Percentiles rank a stretch among this genome's conserved stretches.
Conservation (phyloP, 2,797 vertebrate species). For the Myoxocephalus aenaeus region DNA sequence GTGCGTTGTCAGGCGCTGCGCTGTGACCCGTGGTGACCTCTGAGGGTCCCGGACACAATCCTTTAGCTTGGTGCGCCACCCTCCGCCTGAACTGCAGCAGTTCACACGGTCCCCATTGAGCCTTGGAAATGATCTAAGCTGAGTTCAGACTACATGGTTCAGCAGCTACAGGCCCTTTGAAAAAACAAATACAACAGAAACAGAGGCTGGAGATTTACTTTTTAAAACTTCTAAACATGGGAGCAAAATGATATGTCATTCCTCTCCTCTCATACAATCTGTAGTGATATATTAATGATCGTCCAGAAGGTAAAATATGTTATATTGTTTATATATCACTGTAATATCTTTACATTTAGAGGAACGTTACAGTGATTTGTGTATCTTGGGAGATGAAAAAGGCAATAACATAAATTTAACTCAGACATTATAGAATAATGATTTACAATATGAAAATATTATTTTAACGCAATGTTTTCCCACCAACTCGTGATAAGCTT, state of each 20-base stretch:
- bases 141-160: constrained; percentile 48
- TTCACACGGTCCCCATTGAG: constrained; percentile 77
- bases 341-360: not conserved
- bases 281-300: not conserved
- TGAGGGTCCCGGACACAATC: constrained; percentile 73
- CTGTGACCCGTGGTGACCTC: constrained; percentile 83
- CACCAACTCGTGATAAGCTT: not conserved
- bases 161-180: constrained; percentile 42
- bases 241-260: not conserved
- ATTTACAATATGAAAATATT: not conserved
- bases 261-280: not conserved
- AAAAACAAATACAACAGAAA: constrained; percentile 24
- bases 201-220: not conserved
- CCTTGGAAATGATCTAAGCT: constrained; percentile 36
- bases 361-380: not conserved
- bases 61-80: constrained; percentile 83
- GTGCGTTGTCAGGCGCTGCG: constrained; percentile 80
- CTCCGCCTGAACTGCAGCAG: constrained; percentile 78
- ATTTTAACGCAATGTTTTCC: not conserved
- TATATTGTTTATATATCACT: not conserved
- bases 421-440: not conserved
- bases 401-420: not conserved
- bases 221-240: not conserved
- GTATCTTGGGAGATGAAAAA: not conserved
- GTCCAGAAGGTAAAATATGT: not conserved